Evolutionary conservation across 2,888 invertebrate species (phyloP).

Genomic region (Amphiduros pacificus): DNA sequence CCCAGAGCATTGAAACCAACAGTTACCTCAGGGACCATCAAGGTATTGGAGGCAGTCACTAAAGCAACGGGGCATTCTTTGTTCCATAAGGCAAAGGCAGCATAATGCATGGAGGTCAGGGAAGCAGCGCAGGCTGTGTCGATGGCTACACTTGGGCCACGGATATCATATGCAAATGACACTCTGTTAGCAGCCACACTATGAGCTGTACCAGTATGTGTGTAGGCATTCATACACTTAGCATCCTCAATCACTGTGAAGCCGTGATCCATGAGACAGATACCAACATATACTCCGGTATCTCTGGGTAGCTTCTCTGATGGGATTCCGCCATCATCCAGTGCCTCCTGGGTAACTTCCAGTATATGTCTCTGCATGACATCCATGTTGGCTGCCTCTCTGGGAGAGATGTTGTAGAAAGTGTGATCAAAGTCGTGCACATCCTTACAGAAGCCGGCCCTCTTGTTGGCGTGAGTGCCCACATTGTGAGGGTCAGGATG

Average conservation of each 20-base stretch:
- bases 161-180: conserved; percentile 41
- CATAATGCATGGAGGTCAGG: conserved; percentile 27
- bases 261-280: conserved; percentile 20
- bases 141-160: conserved; percentile 45
- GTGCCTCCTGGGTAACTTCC: conserved; percentile 25
- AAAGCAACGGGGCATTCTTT: conserved; percentile 35
- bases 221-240: conserved; percentile 20
- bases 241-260: conserved; percentile 13
- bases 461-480: conserved; percentile 15
- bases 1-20: conserved; percentile 41
- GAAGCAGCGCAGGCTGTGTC: conserved; percentile 52
- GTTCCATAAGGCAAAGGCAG: conserved; percentile 23
- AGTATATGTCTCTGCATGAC: conserved; percentile 26
- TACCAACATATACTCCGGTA: conserved; percentile 27
- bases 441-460: conserved; percentile 12
- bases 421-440: conserved; percentile 26
- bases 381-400: conserved; percentile 28
- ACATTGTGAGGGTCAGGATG: conserved; percentile 11
- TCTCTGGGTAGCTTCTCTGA: conserved; percentile 13
- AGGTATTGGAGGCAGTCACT: conserved; percentile 46
- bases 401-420: conserved; percentile 29
- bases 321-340: conserved; percentile 25
- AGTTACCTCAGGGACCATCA: conserved; percentile 41
- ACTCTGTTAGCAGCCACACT: conserved; percentile 37
- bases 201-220: conserved; percentile 27